Evolutionary conservation across 2,888 invertebrate species (phyloP), one percentile per base, ranked within the genome.

Genomic region (Parascotia fuliginaria): DNA sequence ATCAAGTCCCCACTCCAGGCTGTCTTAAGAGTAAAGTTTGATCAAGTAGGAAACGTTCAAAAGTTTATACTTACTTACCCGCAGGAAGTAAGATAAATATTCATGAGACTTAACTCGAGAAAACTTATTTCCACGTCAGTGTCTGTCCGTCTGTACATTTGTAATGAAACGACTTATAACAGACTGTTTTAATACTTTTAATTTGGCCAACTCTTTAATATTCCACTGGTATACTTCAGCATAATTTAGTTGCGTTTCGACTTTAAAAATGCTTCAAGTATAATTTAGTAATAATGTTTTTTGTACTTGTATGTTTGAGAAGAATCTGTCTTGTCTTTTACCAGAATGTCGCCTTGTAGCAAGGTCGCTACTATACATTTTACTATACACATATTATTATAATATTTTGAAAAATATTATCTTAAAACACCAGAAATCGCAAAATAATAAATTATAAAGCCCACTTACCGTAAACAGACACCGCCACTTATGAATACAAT

Each of bases 81-180:
- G 70, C 79, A 81, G 85, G 82, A 84, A 79, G 71, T 69, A 79
- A 83, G 83, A 90, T 91, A 89, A 91, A 91, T 91, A 91, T 90
- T 91, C 90, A 91, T 89, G 88, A 89, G 87, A 67, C 75, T 85
- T 83, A 87, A 89, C 87, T 88, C 75, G 70, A 49, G 78, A 80
- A 86, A 90, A 89, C 84, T 89, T 89, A 89, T 88, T 89, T 89
- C 77, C 78, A 83, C 87, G 87, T 85, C 87, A 85, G 83, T 81
- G 78, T 83, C 87, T 82, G 83, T 85, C 84, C 81, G 80, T 85
- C 81, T 84, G 85, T 85, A 85, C 81, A 85, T 85, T 87, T 85
- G 84, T 87, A 86, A 88, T 84, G 83, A 83, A 85, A 84, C 78
- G 81, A 75, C 80, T 83, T 83, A 80, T 79, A 84, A 80, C 79